phyloP scores from a whole-genome alignment of 2,797 vertebrate species.

The Anisognathus igniventris region DNA sequence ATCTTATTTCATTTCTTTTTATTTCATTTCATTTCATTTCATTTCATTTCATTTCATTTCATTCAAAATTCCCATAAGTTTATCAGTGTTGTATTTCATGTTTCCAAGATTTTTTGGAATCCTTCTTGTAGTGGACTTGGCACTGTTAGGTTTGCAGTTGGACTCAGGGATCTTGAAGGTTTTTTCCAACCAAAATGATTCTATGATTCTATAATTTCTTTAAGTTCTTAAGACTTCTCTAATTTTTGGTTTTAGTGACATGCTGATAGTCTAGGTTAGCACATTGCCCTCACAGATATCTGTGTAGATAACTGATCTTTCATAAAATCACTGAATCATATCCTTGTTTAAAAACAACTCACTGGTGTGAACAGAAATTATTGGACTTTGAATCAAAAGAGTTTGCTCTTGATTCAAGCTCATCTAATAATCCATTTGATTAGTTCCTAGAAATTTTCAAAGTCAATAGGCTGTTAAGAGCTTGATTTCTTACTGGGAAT shows the following conservation, averaged over 20 bases:
- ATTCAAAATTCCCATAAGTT: neutral
- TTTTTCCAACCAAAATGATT: neutral
- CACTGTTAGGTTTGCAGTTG: neutral
- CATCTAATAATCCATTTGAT: neutral
- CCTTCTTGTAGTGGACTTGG: neutral
- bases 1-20: neutral
- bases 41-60: neutral
- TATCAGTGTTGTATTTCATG: neutral
- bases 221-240: neutral
- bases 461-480: neutral
- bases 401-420: neutral
- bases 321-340: neutral
- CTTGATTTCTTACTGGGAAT: neutral
- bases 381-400: neutral
- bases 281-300: neutral
- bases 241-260: neutral
- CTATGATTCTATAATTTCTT: neutral
- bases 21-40: neutral
- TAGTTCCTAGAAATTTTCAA: neutral
- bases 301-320: neutral
- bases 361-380: neutral
- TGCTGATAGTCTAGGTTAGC: neutral
- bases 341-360: neutral
- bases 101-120: neutral
- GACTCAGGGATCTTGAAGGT: fast-evolving